Conservation (phyloP, 2,113 vertebrate species). For the Indri indri region DNA sequence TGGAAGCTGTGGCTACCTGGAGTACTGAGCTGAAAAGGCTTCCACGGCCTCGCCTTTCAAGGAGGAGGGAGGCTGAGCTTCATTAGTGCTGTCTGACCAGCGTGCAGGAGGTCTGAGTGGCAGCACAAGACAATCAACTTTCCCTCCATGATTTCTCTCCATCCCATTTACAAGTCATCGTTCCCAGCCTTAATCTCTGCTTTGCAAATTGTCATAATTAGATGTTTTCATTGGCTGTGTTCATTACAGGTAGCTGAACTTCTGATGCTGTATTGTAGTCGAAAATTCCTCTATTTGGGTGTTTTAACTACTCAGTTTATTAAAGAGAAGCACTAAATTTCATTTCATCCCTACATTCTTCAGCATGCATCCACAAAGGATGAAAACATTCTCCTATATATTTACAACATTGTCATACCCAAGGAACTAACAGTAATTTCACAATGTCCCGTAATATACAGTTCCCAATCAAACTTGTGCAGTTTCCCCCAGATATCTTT, state of each 20-base stretch:
- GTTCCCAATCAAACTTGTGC: not conserved
- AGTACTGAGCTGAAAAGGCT: no score
- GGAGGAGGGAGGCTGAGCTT: no score
- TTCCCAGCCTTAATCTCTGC: not conserved
- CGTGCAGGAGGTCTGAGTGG: not conserved
- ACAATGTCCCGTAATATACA: accelerated
- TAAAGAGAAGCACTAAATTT: not conserved
- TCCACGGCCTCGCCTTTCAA: not conserved
- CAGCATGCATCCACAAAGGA: not conserved
- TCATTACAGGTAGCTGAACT: not conserved
- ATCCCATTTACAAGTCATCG: not conserved
- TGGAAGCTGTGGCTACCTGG: not conserved
- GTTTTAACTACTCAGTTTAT: not conserved
- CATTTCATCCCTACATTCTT: not conserved
- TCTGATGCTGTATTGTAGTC: not conserved
- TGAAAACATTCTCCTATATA: not conserved
- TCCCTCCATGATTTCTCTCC: not conserved
- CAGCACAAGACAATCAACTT: no score
- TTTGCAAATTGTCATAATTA: not conserved
- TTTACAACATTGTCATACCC: not conserved
- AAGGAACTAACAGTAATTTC: not conserved
- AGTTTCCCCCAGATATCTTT: not conserved
- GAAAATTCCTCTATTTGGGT: not conserved
- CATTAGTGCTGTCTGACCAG: not conserved
- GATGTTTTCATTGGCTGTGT: not conserved